Percentiles rank a stretch among this genome's conserved stretches.
These are phyloP conservation scores for Aldabrachelys gigantea DNA, from an alignment of 2,113 vertebrate genomes.

Conservation along the genomic window DNA sequence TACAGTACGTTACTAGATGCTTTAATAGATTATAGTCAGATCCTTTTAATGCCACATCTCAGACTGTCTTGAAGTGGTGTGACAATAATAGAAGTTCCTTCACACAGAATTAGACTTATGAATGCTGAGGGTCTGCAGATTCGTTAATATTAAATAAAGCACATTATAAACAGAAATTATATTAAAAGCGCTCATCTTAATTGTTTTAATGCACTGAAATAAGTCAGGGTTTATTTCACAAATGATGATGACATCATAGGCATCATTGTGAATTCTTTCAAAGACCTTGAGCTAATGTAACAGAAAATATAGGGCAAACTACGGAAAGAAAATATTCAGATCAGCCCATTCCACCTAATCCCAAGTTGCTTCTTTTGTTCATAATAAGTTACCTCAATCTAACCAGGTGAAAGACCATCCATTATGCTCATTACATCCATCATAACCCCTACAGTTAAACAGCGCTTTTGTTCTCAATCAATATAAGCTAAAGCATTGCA, in stretches of 20 bases:
- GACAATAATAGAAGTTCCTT: neutral
- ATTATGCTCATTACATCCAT: neutral
- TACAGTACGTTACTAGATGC: neutral
- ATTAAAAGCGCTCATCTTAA: neutral
- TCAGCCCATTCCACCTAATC: neutral
- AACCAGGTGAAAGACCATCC: neutral
- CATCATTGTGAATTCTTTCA: rapidly evolving
- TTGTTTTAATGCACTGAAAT: neutral
- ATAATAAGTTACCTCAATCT: neutral
- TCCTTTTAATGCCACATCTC: neutral
- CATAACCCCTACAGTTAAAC: neutral
- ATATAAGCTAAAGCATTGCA: neutral
- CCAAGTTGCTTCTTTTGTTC: neutral
- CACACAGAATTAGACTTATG: neutral
- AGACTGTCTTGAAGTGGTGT: neutral
- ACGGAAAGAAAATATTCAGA: neutral
- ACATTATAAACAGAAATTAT: neutral
- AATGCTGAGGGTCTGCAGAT: neutral
- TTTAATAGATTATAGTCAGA: neutral
- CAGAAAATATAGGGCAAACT: neutral
- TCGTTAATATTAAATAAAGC: slow-evolving; percentile 8
- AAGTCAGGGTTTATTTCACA: neutral
- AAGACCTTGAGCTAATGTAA: neutral
- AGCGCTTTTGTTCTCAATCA: neutral
- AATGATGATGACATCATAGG: neutral